These are phyloP conservation scores for Epinotia ramella DNA, from an alignment of 2,888 invertebrate species.

Conservation along the genomic window DNA sequence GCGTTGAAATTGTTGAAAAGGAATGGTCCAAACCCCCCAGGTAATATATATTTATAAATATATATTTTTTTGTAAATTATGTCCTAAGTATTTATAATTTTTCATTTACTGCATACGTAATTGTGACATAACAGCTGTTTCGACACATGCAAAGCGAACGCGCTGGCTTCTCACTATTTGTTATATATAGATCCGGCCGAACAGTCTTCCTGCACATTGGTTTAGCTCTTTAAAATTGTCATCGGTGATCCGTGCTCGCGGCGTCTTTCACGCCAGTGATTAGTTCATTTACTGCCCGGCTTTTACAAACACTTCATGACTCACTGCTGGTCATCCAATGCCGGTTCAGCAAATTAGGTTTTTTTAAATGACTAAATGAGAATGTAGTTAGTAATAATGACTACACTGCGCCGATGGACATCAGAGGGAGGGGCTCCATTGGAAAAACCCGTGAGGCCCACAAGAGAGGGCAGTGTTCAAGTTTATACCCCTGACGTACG, in stretches of 20 bases:
- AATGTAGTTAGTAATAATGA: slow-evolving; percentile 77
- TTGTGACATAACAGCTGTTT: slow-evolving; percentile 76
- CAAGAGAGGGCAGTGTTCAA: slow-evolving; percentile 89
- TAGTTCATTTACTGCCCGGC: slow-evolving; percentile 76
- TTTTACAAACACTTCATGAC: slow-evolving; percentile 73
- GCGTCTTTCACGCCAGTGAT: slow-evolving; percentile 79
- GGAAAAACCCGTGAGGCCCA: slow-evolving; percentile 87
- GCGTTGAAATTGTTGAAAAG: slow-evolving; percentile 62
- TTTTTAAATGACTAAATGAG: slow-evolving; percentile 56
- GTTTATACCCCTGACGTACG: slow-evolving; percentile 92
- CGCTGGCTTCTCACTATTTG: slow-evolving; percentile 77
- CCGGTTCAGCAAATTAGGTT: slow-evolving; percentile 54
- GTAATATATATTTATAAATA: slow-evolving; percentile 61
- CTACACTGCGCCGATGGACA: slow-evolving; percentile 86
- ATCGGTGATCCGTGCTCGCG: slow-evolving; percentile 82
- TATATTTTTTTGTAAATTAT: slow-evolving; percentile 43
- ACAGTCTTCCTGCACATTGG: slow-evolving; percentile 79
- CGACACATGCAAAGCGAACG: slow-evolving; percentile 80
- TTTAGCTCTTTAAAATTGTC: slow-evolving; percentile 84
- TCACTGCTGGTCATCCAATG: slow-evolving; percentile 62
- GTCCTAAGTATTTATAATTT: slow-evolving; percentile 48
- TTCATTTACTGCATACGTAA: slow-evolving; percentile 59
- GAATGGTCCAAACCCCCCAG: slow-evolving; percentile 83
- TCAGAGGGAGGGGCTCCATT: slow-evolving; percentile 88
- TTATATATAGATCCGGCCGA: slow-evolving; percentile 79